Conservation (phyloP, 2,797 vertebrate species). For the Dendrocincla fuliginosa region DNA sequence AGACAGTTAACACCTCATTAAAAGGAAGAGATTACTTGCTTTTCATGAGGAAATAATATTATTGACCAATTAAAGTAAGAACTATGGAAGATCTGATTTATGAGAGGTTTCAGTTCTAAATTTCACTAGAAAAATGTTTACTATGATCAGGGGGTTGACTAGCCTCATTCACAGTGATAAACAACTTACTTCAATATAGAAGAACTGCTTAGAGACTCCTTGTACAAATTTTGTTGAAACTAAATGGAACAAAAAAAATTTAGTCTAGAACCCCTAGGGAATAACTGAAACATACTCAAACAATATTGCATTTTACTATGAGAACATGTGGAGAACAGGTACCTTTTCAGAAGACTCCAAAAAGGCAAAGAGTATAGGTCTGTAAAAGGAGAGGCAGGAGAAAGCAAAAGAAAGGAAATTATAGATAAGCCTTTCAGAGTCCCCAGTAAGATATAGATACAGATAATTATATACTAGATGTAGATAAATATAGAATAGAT, state of each 20-base stretch:
- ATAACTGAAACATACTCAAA: not conserved
- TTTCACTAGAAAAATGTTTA: not conserved
- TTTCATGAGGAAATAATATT: not conserved
- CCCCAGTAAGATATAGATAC: not conserved
- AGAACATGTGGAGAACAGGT: not conserved
- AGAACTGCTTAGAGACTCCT: not conserved
- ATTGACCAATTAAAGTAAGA: not conserved
- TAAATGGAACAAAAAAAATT: not conserved
- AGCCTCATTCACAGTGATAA: not conserved
- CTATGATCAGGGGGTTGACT: not conserved
- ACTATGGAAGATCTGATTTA: not conserved
- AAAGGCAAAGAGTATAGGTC: not conserved
- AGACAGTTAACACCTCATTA: not conserved
- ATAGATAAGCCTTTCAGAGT: not conserved
- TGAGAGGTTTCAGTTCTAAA: not conserved
- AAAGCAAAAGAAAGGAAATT: not conserved
- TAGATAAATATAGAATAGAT: not conserved
- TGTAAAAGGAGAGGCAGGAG: not conserved
- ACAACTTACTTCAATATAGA: not conserved
- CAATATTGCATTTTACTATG: not conserved
- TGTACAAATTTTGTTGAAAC: not conserved
- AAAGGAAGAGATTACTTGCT: not conserved
- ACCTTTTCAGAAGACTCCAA: not conserved
- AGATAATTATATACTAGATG: not conserved
- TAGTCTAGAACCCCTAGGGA: not conserved